Percentiles rank a stretch among this genome's conserved stretches.
phyloP scores from a whole-genome alignment of 2,797 vertebrate genomes.

The Enteromius trimaculatus region DNA sequence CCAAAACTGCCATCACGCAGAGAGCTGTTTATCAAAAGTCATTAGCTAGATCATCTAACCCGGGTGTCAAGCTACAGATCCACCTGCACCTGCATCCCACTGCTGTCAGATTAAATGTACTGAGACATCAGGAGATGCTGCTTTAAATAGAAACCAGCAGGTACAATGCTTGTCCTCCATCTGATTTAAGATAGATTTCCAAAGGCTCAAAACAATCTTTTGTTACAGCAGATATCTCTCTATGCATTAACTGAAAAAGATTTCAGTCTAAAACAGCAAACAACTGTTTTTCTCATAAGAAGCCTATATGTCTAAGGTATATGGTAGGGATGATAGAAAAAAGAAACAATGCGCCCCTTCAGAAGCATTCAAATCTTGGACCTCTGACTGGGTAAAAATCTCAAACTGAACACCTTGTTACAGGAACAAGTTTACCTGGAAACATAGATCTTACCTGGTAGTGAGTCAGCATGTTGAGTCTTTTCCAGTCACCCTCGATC shows the following conservation, averaged over 20 bases:
- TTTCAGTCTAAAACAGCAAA: slow-evolving; percentile 4
- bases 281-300: background rate
- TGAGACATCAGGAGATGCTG: slow-evolving; percentile 34
- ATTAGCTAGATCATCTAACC: slow-evolving; percentile 29
- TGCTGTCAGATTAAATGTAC: slow-evolving; percentile 47
- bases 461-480: slow-evolving; percentile 92
- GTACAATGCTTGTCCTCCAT: background rate
- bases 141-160: slow-evolving; percentile 52
- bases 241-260: background rate
- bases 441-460: slow-evolving; percentile 72
- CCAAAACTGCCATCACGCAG: background rate
- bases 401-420: background rate
- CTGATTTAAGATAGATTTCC: slow-evolving; percentile 23
- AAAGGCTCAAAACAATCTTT: slow-evolving; percentile 4
- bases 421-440: background rate
- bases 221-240: background rate
- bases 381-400: background rate
- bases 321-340: background rate
- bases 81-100: slow-evolving; percentile 35
- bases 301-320: background rate
- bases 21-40: slow-evolving; percentile 41
- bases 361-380: slow-evolving; percentile 1
- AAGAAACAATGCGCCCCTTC: background rate
- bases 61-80: slow-evolving; percentile 28
- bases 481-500: slow-evolving; percentile 98